Evolutionary conservation across 1,140 invertebrate species (phyloP).

Genomic region (Cataglyphis hispanica): DNA sequence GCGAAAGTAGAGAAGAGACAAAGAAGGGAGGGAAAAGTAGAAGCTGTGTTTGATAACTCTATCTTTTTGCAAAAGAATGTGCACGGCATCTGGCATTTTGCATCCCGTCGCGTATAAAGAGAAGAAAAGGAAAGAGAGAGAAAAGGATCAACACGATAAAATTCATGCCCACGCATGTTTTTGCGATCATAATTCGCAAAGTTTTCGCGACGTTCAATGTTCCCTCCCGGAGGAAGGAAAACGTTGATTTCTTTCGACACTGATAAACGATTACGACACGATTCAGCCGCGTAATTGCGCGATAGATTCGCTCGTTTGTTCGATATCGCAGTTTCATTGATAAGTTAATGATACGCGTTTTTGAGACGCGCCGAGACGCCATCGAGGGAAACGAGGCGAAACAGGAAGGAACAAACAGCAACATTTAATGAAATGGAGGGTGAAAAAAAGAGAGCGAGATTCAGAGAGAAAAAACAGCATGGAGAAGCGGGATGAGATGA

Average conservation of each 20-base stretch:
- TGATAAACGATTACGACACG: conserved; percentile 17
- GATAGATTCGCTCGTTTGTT: conserved; percentile 2
- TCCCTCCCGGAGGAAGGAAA: neutral
- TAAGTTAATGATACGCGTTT: conserved; percentile 20
- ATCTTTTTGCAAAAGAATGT: neutral
- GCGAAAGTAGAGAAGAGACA: neutral
- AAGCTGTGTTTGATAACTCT: neutral
- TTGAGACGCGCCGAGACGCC: neutral
- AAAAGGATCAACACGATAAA: neutral
- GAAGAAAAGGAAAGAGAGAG: too few species aligned
- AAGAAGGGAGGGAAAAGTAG: neutral
- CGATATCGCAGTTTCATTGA: neutral
- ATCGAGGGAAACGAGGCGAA: neutral
- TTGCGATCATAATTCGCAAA: neutral
- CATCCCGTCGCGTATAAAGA: neutral
- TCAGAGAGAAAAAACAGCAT: neutral
- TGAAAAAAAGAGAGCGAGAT: neutral
- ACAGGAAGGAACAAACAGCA: neutral
- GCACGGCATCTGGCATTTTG: neutral
- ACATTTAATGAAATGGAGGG: neutral
- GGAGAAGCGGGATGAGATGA: neutral
- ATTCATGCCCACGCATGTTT: neutral
- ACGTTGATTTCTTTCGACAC: neutral
- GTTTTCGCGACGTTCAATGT: neutral
- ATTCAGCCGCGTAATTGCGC: conserved; percentile 7